Evolutionary conservation across 2,888 invertebrate species (phyloP).

Genomic region (Lepeophtheirus nordmannii): DNA sequence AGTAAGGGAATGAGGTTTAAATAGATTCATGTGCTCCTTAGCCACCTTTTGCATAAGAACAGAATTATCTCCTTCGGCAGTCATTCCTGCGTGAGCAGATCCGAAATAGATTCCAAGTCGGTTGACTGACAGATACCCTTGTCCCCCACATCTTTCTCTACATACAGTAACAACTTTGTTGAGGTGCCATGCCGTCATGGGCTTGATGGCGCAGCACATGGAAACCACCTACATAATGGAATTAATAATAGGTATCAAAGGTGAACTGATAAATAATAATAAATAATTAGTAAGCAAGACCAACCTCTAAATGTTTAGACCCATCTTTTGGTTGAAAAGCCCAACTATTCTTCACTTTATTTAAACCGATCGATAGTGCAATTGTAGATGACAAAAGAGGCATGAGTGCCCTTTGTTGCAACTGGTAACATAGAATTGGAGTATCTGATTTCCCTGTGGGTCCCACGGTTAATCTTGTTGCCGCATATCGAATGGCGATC

Average conservation of each 20-base stretch:
- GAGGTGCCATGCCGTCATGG: constrained; percentile 29
- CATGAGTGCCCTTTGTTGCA: constrained; percentile 29
- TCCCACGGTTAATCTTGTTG: constrained; percentile 29
- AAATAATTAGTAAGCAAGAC: not conserved
- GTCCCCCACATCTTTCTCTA: constrained; percentile 29
- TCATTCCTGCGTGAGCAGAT: constrained; percentile 29
- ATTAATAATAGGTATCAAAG: no score
- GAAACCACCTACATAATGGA: constrained; percentile 25
- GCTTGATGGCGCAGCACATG: constrained; percentile 30
- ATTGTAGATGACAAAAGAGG: constrained; percentile 29
- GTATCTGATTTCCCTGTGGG: constrained; percentile 29
- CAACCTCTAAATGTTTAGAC: constrained; percentile 28
- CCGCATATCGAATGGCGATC: constrained; percentile 29
- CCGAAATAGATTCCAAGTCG: constrained; percentile 29
- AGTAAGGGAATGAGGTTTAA: constrained; percentile 26
- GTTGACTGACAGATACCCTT: constrained; percentile 29
- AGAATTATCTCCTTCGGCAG: constrained; percentile 30
- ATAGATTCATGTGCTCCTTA: constrained; percentile 29
- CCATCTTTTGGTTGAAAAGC: constrained; percentile 28
- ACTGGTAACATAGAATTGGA: constrained; percentile 29
- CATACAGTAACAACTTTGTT: constrained; percentile 28
- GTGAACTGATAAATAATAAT: not conserved
- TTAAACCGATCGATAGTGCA: constrained; percentile 29
- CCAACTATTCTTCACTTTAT: constrained; percentile 27
- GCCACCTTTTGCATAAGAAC: constrained; percentile 30